Conservation (phyloP, 2,797 vertebrate species). For the Zenarchopterus dispar region DNA sequence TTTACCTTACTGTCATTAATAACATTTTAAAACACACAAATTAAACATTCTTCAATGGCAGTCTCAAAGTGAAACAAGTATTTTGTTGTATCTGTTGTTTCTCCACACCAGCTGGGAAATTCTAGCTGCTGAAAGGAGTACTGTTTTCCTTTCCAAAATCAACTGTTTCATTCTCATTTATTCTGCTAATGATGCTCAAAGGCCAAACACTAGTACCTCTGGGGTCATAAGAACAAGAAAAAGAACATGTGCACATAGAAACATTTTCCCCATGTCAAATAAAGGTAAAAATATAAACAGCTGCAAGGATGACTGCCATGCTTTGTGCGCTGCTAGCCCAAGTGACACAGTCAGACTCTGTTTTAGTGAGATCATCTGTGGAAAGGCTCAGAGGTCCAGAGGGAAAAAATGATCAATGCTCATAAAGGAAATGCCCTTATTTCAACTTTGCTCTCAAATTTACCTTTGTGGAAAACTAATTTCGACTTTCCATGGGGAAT, state of each 20-base stretch:
- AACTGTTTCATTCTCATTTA: conserved; percentile 66
- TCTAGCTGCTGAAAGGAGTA: conserved; percentile 44
- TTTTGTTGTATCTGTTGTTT: conserved; percentile 78
- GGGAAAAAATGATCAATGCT: conserved; percentile 24
- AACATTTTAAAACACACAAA: not conserved
- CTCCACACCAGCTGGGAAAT: conserved; percentile 51
- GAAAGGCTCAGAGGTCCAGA: conserved; percentile 12
- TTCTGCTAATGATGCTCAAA: conserved; percentile 59
- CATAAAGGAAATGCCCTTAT: conserved; percentile 22
- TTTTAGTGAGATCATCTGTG: conserved; percentile 44
- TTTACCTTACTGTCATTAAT: too few relatives aligned
- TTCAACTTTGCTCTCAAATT: conserved; percentile 21
- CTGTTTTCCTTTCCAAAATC: conserved; percentile 59
- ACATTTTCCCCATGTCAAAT: conserved; percentile 52
- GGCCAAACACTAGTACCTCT: conserved; percentile 39
- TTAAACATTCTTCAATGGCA: conserved; percentile 23
- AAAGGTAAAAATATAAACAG: conserved; percentile 47
- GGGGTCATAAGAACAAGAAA: conserved; percentile 41
- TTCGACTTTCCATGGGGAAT: not conserved
- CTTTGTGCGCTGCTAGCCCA: conserved; percentile 28
- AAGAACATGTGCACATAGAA: conserved; percentile 48
- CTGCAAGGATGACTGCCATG: conserved; percentile 26
- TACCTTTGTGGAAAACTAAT: not conserved
- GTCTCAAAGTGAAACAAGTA: conserved; percentile 29
- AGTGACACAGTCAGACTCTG: conserved; percentile 28